These are phyloP conservation scores for Otolemur garnettii DNA, from an alignment of 2,113 vertebrate species.

Conservation along the genomic window DNA sequence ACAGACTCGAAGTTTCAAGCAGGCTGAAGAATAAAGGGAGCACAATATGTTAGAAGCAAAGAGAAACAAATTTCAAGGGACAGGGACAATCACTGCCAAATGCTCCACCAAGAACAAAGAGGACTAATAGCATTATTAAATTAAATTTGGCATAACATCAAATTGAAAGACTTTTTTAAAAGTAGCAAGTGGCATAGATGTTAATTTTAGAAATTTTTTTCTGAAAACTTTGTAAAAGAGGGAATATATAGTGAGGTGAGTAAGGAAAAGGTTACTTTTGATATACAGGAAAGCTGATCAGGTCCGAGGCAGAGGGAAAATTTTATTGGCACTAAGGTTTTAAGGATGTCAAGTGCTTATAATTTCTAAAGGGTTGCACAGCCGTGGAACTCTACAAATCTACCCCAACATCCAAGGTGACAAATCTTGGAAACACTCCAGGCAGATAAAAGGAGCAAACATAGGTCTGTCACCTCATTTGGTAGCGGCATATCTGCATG, in stretches of 20 bases:
- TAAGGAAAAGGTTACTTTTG: not conserved
- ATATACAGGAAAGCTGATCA: not conserved
- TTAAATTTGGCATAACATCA: not conserved
- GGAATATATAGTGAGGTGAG: not conserved
- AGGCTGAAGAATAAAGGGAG: not conserved
- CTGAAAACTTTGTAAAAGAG: not conserved
- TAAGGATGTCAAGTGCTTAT: not conserved
- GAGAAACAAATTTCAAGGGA: not conserved
- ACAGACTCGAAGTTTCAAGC: not conserved
- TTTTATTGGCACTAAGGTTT: not conserved
- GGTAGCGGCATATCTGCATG: not conserved
- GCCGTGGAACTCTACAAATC: not conserved
- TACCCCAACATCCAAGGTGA: not conserved
- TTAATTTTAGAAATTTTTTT: not conserved
- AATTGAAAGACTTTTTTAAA: not conserved
- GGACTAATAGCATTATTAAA: not conserved
- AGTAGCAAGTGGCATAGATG: not conserved
- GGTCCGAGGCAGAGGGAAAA: not conserved
- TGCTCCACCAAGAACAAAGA: not conserved
- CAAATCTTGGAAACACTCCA: conserved; percentile 30
- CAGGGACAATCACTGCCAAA: conserved; percentile 32
- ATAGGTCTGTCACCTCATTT: not conserved
- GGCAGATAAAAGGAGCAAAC: conserved; percentile 1
- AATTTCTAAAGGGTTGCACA: not conserved
- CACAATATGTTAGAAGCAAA: not conserved